A percentile compares a stretch with the other conserved stretches of the same genome.
phyloP scores from a whole-genome alignment of 2,888 invertebrate genomes.

The Pseudoips prasinana region DNA sequence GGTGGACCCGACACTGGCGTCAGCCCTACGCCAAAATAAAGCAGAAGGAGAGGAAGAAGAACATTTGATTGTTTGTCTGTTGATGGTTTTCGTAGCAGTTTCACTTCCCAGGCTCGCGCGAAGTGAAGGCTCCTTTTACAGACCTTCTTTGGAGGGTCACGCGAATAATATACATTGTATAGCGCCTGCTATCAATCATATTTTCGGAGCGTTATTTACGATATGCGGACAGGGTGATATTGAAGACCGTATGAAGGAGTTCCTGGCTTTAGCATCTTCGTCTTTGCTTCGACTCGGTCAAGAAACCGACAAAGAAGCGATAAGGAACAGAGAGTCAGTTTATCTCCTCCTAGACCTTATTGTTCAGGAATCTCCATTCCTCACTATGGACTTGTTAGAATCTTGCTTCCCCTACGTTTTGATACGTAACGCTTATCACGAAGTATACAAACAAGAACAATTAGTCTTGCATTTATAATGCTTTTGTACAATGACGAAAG shows the following conservation, averaged over 20 bases:
- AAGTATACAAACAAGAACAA: constrained; percentile 95
- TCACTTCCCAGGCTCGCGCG: constrained; percentile 97
- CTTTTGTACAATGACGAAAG: constrained; percentile 34
- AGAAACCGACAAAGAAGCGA: constrained; percentile 96
- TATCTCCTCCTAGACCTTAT: constrained; percentile 98
- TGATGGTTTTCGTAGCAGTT: constrained; percentile 99
- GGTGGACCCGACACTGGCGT: constrained; percentile 97
- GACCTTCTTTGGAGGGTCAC: constrained; percentile 94
- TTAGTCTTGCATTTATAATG: constrained; percentile 74
- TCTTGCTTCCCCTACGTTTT: constrained; percentile 99
- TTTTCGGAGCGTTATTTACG: constrained; percentile 98
- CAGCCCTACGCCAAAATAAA: constrained; percentile 94
- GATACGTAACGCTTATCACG: constrained; percentile 98
- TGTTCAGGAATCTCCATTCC: constrained; percentile 98
- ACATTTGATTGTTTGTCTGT: constrained; percentile 94
- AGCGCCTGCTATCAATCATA: constrained; percentile 96
- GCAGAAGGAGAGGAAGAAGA: constrained; percentile 94
- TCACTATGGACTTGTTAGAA: constrained; percentile 99
- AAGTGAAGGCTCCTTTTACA: constrained; percentile 93
- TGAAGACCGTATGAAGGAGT: constrained; percentile 98
- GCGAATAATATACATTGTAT: constrained; percentile 99
- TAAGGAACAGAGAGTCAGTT: constrained; percentile 96
- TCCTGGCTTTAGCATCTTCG: constrained; percentile 95
- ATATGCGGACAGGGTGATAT: constrained; percentile 98
- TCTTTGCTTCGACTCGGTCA: constrained; percentile 96